Conservation (phyloP, 2,888 invertebrate genomes). For the Bellardia bayeri region DNA sequence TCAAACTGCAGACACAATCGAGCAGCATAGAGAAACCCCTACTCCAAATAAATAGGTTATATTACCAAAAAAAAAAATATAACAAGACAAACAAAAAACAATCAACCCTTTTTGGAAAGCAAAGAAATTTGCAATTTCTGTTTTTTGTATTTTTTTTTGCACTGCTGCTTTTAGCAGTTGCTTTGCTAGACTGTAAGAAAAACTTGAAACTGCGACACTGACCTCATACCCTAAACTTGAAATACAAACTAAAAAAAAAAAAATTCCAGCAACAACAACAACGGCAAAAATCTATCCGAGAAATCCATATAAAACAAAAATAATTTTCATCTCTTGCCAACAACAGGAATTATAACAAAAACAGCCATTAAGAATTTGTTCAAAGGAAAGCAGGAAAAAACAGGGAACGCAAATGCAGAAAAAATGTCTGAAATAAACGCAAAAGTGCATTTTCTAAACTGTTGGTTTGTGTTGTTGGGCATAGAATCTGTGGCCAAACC, state of each 20-base stretch:
- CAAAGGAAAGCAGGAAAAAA: conserved; percentile 59
- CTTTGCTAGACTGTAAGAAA: conserved; percentile 37
- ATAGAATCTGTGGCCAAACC: conserved; percentile 26
- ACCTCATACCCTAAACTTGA: conserved; percentile 74
- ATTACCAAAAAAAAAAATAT: conserved; percentile 48
- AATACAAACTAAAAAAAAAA: conserved; percentile 63
- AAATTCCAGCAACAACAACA: conserved; percentile 2
- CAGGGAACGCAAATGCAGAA: conserved; percentile 20
- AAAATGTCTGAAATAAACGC: conserved; percentile 26
- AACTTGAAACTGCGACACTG: conserved; percentile 73
- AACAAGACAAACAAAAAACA: conserved; percentile 23
- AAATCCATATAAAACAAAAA: conserved; percentile 39
- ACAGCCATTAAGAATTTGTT: conserved; percentile 29
- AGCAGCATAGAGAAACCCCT: conserved; percentile 46
- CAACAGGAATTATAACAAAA: conserved; percentile 36
- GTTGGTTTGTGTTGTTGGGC: conserved; percentile 7
- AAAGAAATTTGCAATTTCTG: conserved; percentile 33
- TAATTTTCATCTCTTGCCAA: conserved; percentile 52
- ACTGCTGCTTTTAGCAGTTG: conserved; percentile 17
- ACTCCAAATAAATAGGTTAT: conserved; percentile 70
- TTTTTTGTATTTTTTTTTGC: conserved; percentile 15
- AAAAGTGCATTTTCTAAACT: conserved; percentile 40
- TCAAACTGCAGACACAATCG: neutral
- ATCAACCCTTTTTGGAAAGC: conserved; percentile 56
- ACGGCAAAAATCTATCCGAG: conserved; percentile 22